phyloP scores from a whole-genome alignment of 2,797 vertebrate genomes.

The Cossypha polioptera region DNA sequence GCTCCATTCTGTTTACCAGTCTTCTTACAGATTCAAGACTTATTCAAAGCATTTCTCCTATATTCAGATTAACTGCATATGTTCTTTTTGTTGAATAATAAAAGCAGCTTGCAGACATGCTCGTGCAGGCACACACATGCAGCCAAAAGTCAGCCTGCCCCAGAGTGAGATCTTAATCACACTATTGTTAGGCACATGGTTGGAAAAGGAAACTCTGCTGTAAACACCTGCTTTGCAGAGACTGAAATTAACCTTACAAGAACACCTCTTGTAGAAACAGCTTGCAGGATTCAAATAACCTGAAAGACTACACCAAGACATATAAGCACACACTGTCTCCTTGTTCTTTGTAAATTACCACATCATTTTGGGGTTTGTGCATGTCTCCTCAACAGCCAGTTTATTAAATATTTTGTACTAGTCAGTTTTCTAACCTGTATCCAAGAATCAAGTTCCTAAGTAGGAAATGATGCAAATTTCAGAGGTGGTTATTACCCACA shows the following conservation, averaged over 20 bases:
- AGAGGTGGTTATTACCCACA: neutral
- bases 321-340: neutral
- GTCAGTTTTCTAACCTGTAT: neutral
- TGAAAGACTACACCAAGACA: neutral
- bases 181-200: neutral
- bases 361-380: neutral
- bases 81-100: neutral
- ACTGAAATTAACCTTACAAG: constrained; percentile 1
- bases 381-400: neutral
- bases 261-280: neutral
- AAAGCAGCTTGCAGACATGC: neutral
- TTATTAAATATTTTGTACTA: neutral
- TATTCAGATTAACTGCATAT: neutral
- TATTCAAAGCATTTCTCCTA: neutral
- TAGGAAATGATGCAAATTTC: neutral
- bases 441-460: neutral
- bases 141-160: constrained; percentile 49
- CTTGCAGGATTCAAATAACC: neutral
- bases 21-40: neutral
- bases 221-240: constrained; percentile 45
- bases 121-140: neutral
- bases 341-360: neutral
- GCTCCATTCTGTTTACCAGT: neutral
- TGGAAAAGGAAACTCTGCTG: constrained; percentile 25
- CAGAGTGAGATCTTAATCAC: constrained; percentile 36